Conservation (phyloP, 2,888 invertebrate species). For the Troglohyphantes excavatus region DNA sequence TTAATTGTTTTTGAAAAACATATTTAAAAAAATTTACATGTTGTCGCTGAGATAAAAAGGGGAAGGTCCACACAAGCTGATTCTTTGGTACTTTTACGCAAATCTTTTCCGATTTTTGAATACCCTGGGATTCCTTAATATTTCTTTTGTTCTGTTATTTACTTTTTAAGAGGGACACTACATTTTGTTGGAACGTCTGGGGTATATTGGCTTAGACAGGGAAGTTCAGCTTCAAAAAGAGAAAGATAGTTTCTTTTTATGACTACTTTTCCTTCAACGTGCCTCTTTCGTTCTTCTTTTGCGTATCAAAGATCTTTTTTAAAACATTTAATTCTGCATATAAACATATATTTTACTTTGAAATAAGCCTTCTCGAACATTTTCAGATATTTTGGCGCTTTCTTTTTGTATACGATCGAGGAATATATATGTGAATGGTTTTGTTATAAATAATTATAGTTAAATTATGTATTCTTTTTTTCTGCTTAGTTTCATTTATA, state of each 20-base stretch:
- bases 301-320: neutral
- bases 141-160: slow-evolving; percentile 71
- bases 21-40: no score
- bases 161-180: slow-evolving; percentile 58
- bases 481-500: neutral
- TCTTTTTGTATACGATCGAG: neutral
- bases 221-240: neutral
- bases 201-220: neutral
- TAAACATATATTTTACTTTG: neutral
- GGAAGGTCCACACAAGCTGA: no score
- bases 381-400: neutral
- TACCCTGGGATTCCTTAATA: slow-evolving; percentile 53
- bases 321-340: neutral
- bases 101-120: slow-evolving; percentile 28
- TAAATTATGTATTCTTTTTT: neutral
- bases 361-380: neutral
- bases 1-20: no score
- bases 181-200: slow-evolving; percentile 42
- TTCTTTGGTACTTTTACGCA: slow-evolving; percentile 44
- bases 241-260: slow-evolving; percentile 31
- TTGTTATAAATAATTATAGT: neutral
- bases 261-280: neutral
- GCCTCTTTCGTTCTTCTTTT: slow-evolving; percentile 6
- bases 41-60: no score
- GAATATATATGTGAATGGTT: neutral